These are phyloP conservation scores for Euplexia lucipara DNA, from an alignment of 2,888 invertebrate genomes.

Conservation along the genomic window DNA sequence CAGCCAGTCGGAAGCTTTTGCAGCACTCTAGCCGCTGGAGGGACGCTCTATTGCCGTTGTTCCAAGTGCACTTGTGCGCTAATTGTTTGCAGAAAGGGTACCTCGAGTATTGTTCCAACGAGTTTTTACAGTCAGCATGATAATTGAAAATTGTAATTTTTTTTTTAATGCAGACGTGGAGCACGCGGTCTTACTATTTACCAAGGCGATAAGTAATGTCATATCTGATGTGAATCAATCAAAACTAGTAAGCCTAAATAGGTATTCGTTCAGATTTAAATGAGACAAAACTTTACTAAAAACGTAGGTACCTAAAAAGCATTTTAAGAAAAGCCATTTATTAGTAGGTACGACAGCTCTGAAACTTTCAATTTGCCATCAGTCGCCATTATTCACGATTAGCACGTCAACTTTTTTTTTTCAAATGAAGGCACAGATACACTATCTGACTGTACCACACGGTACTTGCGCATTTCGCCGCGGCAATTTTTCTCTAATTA, in stretches of 20 bases:
- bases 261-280: neutral
- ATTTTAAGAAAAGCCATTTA: conserved; percentile 19
- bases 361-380: conserved; percentile 3
- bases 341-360: conserved; percentile 1
- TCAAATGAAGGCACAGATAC: neutral
- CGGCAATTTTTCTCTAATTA: conserved; percentile 91
- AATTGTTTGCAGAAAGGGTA: conserved; percentile 91
- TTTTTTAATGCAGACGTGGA: neutral
- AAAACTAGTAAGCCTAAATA: neutral
- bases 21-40: conserved; percentile 71
- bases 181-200: neutral
- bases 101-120: conserved; percentile 84
- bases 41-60: conserved; percentile 87
- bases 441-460: conserved; percentile 69
- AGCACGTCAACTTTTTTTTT: conserved; percentile 4
- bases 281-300: neutral
- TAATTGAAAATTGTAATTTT: conserved; percentile 32
- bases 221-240: conserved; percentile 3
- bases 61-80: conserved; percentile 86
- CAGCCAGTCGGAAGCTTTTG: conserved; percentile 86
- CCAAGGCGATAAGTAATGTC: neutral
- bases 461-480: conserved; percentile 81
- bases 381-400: neutral
- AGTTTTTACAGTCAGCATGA: conserved; percentile 82
- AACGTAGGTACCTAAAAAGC: neutral